Conservation (phyloP, 2,113 vertebrate species). For the Paedocypris sp. region DNA sequence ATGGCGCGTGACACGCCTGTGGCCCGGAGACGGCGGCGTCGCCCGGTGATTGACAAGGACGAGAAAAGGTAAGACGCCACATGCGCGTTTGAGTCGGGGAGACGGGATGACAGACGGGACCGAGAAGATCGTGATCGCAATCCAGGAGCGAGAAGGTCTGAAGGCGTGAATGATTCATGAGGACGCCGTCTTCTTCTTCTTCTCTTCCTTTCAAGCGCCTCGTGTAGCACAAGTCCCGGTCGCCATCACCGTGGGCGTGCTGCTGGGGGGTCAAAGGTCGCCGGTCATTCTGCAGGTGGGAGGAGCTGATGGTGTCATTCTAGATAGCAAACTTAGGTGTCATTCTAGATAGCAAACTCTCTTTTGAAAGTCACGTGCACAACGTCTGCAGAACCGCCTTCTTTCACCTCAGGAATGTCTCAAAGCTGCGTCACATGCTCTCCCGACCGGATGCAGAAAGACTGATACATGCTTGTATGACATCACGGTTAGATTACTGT, state of each 20-base stretch:
- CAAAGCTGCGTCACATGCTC: too few species aligned
- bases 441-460: too few species aligned
- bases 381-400: too few species aligned
- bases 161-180: constrained; percentile 35
- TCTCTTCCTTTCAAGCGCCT: not conserved
- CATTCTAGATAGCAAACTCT: too few species aligned
- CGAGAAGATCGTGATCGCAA: constrained; percentile 57
- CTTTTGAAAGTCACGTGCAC: too few species aligned
- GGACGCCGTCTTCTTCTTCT: not conserved
- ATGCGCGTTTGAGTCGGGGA: constrained; percentile 62
- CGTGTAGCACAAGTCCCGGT: not conserved
- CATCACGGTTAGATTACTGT: too few species aligned
- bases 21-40: constrained; percentile 42
- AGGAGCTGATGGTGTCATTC: too few species aligned
- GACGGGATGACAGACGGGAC: constrained; percentile 58
- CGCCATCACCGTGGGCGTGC: too few species aligned
- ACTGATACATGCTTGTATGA: too few species aligned
- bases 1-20: constrained; percentile 62
- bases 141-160: constrained; percentile 53
- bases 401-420: too few species aligned
- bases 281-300: too few species aligned
- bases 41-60: constrained; percentile 67
- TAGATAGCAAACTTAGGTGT: constrained; percentile 67
- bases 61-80: constrained; percentile 55
- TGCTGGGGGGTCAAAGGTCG: too few species aligned